Percentiles rank a stretch among this genome's conserved stretches.
Evolutionary conservation across 2,888 invertebrate genomes (phyloP).

Genomic region (Atethmia centrago): DNA sequence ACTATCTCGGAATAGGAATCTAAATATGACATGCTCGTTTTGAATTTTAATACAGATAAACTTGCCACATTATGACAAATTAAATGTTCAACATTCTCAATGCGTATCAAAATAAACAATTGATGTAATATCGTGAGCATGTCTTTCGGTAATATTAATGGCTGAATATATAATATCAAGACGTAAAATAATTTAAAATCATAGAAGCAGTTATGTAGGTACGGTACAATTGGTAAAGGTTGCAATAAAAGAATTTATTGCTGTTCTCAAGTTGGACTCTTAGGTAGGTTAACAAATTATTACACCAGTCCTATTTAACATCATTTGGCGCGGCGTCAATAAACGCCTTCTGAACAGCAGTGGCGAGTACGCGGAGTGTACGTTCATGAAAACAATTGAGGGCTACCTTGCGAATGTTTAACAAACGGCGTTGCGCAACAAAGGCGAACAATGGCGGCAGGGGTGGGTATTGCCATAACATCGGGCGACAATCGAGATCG

Average conservation of each 20-base stretch:
- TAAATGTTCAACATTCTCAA: constrained; percentile 9
- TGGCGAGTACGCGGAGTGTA: constrained; percentile 38
- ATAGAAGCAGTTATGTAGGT: neutral
- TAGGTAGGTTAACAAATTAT: constrained; percentile 4
- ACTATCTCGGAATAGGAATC: constrained; percentile 30
- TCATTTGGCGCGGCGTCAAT: constrained; percentile 32
- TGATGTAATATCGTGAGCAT: constrained; percentile 5
- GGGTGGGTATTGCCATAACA: constrained; percentile 86
- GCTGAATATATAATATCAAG: neutral
- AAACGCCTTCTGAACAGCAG: constrained; percentile 42
- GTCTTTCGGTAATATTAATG: constrained; percentile 4
- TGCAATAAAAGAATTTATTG: constrained; percentile 4
- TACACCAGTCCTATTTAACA: constrained; percentile 25
- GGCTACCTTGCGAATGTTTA: constrained; percentile 82
- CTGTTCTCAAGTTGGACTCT: constrained; percentile 9
- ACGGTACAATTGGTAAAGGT: neutral
- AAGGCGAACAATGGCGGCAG: constrained; percentile 83
- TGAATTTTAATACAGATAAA: constrained; percentile 20
- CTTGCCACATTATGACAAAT: constrained; percentile 4
- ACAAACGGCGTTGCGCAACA: constrained; percentile 86
- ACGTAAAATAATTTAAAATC: constrained; percentile 2
- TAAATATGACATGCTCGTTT: constrained; percentile 21
- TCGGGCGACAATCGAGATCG: constrained; percentile 73
- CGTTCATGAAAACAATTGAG: constrained; percentile 80
- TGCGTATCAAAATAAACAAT: constrained; percentile 3